Evolutionary conservation across 2,888 invertebrate species (phyloP).

Genomic region (Anarsia innoxiella): DNA sequence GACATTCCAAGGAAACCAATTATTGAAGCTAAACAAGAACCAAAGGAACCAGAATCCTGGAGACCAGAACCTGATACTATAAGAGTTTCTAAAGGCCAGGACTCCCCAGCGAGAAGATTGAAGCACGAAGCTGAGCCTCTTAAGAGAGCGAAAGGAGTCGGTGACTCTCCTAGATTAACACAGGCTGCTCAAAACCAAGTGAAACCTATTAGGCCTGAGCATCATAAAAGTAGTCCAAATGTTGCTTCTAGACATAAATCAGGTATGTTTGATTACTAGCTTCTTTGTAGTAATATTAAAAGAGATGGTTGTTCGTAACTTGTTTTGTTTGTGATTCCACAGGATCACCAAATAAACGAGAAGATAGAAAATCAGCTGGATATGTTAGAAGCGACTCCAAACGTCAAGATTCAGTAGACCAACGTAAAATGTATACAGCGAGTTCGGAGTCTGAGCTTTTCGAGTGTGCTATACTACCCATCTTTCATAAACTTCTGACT

Average conservation of each 20-base stretch:
- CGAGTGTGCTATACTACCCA: constrained; percentile 90
- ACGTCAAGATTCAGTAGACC: constrained; percentile 54
- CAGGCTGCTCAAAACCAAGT: constrained; percentile 40
- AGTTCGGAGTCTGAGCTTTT: constrained; percentile 89
- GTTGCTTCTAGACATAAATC: constrained; percentile 71
- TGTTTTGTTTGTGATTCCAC: too few species aligned
- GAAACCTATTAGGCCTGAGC: constrained; percentile 48
- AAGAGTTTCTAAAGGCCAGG: constrained; percentile 50
- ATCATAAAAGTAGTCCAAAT: constrained; percentile 79
- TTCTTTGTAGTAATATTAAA: too few species aligned
- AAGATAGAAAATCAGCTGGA: constrained; percentile 70
- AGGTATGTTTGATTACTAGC: constrained; percentile 38
- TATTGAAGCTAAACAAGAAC: constrained; percentile 28
- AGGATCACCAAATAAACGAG: constrained; percentile 58
- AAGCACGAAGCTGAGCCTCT: constrained; percentile 64
- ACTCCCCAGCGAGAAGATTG: constrained; percentile 62
- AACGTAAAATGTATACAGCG: constrained; percentile 80
- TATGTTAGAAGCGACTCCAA: constrained; percentile 61
- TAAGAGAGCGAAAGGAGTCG: constrained; percentile 57
- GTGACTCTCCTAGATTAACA: constrained; percentile 56
- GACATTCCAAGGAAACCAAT: constrained; percentile 39
- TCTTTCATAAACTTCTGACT: constrained; percentile 92
- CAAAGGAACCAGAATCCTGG: constrained; percentile 37
- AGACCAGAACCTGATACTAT: constrained; percentile 65
- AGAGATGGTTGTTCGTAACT: too few species aligned